phyloP scores from a whole-genome alignment of 2,888 invertebrate species.

The Epinotia demarniana region DNA sequence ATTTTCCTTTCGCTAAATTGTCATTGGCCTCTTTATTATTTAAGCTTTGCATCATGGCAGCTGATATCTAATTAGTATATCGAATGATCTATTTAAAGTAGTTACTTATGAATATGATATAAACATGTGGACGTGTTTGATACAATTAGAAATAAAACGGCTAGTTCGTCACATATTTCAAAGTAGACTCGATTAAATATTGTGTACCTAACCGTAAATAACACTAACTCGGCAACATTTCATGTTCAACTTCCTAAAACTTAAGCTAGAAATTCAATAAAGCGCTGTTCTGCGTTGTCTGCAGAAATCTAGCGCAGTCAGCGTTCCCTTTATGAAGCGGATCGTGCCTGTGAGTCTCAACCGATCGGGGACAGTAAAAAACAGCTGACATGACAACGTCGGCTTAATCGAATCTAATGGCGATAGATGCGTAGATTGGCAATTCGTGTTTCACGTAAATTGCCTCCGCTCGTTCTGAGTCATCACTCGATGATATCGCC shows the following conservation, averaged over 20 bases:
- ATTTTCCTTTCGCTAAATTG: neutral
- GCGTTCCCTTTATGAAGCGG: constrained; percentile 58
- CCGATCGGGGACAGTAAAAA: constrained; percentile 52
- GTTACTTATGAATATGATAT: neutral
- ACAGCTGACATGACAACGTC: constrained; percentile 55
- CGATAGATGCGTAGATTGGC: constrained; percentile 50
- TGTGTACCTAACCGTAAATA: constrained; percentile 7
- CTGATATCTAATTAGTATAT: neutral
- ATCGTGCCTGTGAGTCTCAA: constrained; percentile 51
- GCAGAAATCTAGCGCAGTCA: constrained; percentile 53
- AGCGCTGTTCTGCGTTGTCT: constrained; percentile 50
- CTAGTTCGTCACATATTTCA: neutral
- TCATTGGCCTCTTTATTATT: neutral
- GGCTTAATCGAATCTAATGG: constrained; percentile 51
- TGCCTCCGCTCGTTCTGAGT: constrained; percentile 10
- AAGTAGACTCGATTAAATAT: constrained; percentile 7
- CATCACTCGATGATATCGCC: constrained; percentile 12
- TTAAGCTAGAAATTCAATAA: constrained; percentile 50
- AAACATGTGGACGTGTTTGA: neutral
- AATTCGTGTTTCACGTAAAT: constrained; percentile 37
- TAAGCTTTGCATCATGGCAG: neutral
- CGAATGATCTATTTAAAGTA: neutral
- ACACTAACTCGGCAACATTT: constrained; percentile 12
- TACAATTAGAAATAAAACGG: neutral
- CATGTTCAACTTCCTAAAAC: constrained; percentile 36